Conservation (phyloP, 1,140 invertebrate species). For the Macrocentrus cingulum region DNA sequence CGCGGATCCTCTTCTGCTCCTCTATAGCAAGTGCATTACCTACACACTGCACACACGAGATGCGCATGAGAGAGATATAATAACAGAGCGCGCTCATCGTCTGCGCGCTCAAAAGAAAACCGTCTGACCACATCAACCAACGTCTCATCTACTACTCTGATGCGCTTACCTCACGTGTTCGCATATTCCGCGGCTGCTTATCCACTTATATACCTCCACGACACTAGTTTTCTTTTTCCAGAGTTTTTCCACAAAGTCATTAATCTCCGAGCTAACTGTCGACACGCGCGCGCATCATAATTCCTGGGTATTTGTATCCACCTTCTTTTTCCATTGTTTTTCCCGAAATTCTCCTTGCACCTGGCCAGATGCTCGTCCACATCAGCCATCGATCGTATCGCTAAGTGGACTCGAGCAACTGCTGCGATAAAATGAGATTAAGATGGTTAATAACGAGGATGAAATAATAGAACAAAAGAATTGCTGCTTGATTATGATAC, state of each 20-base stretch:
- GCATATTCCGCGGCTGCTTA: too few species aligned
- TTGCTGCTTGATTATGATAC: too few species aligned
- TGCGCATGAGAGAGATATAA: constrained; percentile 42
- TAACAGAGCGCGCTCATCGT: constrained; percentile 54
- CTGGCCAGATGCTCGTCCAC: constrained; percentile 14
- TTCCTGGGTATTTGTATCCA: constrained; percentile 4
- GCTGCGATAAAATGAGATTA: constrained; percentile 1
- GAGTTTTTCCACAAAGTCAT: background rate
- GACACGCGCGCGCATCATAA: constrained; percentile 11
- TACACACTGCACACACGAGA: constrained; percentile 15
- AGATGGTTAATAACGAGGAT: background rate
- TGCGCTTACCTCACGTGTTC: too few species aligned
- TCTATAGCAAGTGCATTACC: background rate
- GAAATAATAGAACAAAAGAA: background rate
- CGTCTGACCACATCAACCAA: constrained; percentile 1
- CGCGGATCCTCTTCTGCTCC: constrained; percentile 18
- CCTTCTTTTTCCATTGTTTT: background rate
- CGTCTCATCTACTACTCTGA: too few species aligned
- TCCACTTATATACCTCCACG: too few species aligned
- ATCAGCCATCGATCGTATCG: constrained; percentile 7
- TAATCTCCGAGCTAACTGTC: background rate
- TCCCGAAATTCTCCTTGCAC: constrained; percentile 8
- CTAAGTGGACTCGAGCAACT: constrained; percentile 7
- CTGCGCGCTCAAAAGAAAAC: constrained; percentile 45
- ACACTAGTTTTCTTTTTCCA: too few species aligned